phyloP scores from a whole-genome alignment of 2,888 invertebrate genomes.

The Spialia ferax region DNA sequence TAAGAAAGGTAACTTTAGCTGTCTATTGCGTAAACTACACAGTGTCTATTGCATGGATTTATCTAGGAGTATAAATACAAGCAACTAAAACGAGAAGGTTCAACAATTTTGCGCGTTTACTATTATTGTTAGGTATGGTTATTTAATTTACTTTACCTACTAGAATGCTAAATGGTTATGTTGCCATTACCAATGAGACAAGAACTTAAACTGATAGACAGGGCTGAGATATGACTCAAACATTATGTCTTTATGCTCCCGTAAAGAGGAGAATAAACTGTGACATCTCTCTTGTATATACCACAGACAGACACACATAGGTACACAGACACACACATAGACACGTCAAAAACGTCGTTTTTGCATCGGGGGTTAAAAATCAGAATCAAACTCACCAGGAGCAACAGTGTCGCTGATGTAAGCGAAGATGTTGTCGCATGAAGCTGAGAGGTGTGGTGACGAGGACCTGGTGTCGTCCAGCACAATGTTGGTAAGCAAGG shows the following conservation, averaged over 20 bases:
- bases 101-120: neutral
- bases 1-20: constrained; percentile 6
- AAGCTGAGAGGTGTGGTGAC: constrained; percentile 74
- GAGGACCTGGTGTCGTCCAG: constrained; percentile 91
- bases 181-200: too few species aligned
- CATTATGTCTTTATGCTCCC: too few species aligned
- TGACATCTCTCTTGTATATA: too few species aligned
- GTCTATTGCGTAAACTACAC: constrained; percentile 14
- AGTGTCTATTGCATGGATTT: neutral
- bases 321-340: too few species aligned
- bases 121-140: neutral
- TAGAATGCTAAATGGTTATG: too few species aligned
- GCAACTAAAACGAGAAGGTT: neutral
- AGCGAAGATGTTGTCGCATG: constrained; percentile 92
- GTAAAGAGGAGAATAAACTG: too few species aligned
- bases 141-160: neutral
- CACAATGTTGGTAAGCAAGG: constrained; percentile 92
- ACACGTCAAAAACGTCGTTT: too few species aligned
- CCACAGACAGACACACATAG: too few species aligned
- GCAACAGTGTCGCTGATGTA: constrained; percentile 94
- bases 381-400: constrained; percentile 89
- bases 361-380: too few species aligned
- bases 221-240: too few species aligned
- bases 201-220: too few species aligned
- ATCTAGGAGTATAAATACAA: neutral